Conservation (phyloP, 2,113 vertebrate species). For the Rhinolophus sinicus region DNA sequence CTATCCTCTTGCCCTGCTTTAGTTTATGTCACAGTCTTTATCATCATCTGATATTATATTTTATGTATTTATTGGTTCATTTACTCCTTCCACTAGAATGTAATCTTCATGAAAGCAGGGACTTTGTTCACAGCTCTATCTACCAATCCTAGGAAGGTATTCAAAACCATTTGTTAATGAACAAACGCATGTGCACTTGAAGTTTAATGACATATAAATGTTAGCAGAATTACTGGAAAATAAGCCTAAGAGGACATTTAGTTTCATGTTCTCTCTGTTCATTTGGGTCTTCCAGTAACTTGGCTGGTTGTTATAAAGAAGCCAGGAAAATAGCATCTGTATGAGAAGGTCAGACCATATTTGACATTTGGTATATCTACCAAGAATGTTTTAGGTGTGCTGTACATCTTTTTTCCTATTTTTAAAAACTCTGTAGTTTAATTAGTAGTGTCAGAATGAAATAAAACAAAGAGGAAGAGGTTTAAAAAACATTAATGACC, state of each 20-base stretch:
- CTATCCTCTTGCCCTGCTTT: not conserved
- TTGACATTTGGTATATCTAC: not conserved
- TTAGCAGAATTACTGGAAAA: not conserved
- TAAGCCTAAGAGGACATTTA: not conserved
- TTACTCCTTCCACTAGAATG: not conserved
- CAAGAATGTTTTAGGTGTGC: not conserved
- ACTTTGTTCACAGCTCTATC: not conserved
- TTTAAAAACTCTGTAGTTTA: conserved; percentile 18
- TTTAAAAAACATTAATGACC: not conserved
- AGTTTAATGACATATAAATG: not conserved
- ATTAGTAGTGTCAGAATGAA: not conserved
- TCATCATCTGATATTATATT: not conserved
- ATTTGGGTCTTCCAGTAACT: not conserved
- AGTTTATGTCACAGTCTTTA: not conserved
- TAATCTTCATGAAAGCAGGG: not conserved
- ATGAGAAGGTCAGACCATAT: not conserved
- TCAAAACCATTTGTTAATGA: conserved; percentile 11
- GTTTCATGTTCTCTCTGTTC: not conserved
- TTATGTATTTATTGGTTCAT: not conserved
- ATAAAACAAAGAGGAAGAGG: not conserved
- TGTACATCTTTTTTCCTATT: not conserved
- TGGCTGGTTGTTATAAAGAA: not conserved
- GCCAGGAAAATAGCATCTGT: not conserved
- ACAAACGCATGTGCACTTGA: not conserved
- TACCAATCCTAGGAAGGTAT: not conserved